phyloP scores from a whole-genome alignment of 64 coral and sea anemone genomes.

The Montipora foliosa region DNA sequence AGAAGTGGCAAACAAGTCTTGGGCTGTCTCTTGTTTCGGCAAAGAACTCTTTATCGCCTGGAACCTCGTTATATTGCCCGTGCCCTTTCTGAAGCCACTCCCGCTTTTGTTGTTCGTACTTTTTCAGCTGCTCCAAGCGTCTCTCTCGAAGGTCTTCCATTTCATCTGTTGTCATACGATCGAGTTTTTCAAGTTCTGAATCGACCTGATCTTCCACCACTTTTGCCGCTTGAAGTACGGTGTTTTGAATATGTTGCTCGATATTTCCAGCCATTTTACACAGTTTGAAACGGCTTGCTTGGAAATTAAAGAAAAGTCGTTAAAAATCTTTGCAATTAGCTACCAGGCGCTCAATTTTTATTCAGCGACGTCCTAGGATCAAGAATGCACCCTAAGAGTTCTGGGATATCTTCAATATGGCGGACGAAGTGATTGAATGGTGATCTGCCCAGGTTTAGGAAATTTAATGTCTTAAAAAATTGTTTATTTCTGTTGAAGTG shows the following conservation, averaged over 20 bases:
- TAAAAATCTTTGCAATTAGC: not conserved
- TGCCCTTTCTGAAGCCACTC: slow-evolving; percentile 96
- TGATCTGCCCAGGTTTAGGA: too few species aligned
- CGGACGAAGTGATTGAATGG: slow-evolving; percentile 11
- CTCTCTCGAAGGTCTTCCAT: slow-evolving; percentile 95
- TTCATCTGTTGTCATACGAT: slow-evolving; percentile 91
- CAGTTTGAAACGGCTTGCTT: not conserved
- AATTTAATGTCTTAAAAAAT: not conserved
- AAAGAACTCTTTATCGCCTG: slow-evolving; percentile 95
- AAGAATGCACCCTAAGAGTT: not conserved
- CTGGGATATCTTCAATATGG: slow-evolving; percentile 83
- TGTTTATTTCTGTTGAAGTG: not conserved
- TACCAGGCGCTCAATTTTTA: slow-evolving; percentile 69
- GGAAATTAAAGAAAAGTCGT: not conserved
- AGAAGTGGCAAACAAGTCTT: slow-evolving; percentile 94
- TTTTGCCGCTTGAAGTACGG: slow-evolving; percentile 90
- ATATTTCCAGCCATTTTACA: slow-evolving; percentile 43
- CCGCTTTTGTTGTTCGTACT: slow-evolving; percentile 85
- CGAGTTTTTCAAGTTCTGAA: slow-evolving; percentile 87
- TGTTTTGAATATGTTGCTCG: slow-evolving; percentile 84
- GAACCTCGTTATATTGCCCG: slow-evolving; percentile 87
- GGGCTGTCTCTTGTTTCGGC: slow-evolving; percentile 89
- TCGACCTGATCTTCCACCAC: slow-evolving; percentile 95
- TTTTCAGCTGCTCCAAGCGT: slow-evolving; percentile 90
- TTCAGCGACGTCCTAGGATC: slow-evolving; percentile 47